Percentiles rank a stretch among this genome's conserved stretches.
Evolutionary conservation across 2,888 invertebrate genomes (phyloP).

Genomic region (Brachyopa scutellaris): DNA sequence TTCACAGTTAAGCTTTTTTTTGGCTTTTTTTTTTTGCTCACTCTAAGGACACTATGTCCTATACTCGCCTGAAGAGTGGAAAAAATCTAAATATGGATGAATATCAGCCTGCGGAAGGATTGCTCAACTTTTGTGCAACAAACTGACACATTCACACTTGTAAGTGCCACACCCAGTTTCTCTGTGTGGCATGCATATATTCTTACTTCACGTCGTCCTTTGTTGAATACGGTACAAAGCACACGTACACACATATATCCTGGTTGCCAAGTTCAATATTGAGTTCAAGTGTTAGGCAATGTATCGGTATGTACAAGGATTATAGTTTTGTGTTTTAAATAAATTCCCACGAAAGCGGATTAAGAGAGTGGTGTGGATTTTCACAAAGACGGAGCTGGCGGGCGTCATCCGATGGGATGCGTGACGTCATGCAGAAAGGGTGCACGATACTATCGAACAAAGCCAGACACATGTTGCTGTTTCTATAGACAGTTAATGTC

Average conservation of each 20-base stretch:
- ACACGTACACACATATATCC: not conserved
- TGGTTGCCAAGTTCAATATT: constrained; percentile 62
- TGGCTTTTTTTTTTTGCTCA: not conserved
- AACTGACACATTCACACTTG: not conserved
- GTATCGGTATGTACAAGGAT: constrained; percentile 22
- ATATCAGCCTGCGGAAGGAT: constrained; percentile 11
- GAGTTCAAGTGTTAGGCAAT: constrained; percentile 48
- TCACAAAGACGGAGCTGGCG: constrained; percentile 14
- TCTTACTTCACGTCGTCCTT: constrained; percentile 29
- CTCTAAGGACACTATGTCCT: constrained; percentile 26
- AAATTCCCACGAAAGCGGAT: constrained; percentile 58
- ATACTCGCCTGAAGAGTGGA: constrained; percentile 3
- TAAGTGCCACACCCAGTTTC: constrained; percentile 54
- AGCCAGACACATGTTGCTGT: constrained; percentile 56
- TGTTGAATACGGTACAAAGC: constrained; percentile 7
- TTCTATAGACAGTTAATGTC: constrained; percentile 50
- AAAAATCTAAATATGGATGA: constrained; percentile 15
- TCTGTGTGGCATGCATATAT: constrained; percentile 46
- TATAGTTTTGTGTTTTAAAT: constrained; percentile 44
- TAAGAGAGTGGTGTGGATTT: constrained; percentile 20
- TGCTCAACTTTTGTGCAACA: constrained; percentile 22
- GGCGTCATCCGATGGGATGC: not conserved
- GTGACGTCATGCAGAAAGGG: constrained; percentile 43
- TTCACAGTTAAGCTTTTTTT: constrained; percentile 16
- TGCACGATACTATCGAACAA: constrained; percentile 24